Evolutionary conservation across 2,888 invertebrate genomes (phyloP).

Genomic region (Aphidius colemani): DNA sequence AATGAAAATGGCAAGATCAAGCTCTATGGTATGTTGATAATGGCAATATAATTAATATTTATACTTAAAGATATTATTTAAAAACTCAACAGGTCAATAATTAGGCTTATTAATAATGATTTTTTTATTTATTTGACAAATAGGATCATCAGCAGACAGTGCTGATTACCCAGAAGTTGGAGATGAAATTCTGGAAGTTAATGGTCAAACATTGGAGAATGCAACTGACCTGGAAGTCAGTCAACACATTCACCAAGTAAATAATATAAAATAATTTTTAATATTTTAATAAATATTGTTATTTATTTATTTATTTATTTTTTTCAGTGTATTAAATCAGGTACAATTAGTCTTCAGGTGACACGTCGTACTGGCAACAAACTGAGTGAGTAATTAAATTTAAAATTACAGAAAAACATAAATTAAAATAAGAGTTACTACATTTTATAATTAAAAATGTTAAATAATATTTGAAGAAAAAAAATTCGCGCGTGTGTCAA

Average conservation of each 20-base stretch:
- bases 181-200: slow-evolving; percentile 97
- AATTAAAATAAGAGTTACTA: neutral
- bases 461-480: too few species aligned
- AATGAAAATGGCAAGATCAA: slow-evolving; percentile 94
- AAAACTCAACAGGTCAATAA: neutral
- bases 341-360: slow-evolving; percentile 92
- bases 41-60: neutral
- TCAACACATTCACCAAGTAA: slow-evolving; percentile 92
- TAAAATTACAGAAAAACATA: neutral
- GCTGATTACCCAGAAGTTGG: slow-evolving; percentile 90
- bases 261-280: slow-evolving; percentile 2
- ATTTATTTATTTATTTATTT: slow-evolving; percentile 31
- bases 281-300: neutral
- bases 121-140: neutral
- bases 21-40: slow-evolving; percentile 74
- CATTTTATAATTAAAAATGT: neutral
- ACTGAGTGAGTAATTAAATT: slow-evolving; percentile 72
- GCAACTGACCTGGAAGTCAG: slow-evolving; percentile 91
- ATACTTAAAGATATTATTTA: neutral
- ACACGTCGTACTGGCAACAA: slow-evolving; percentile 86
- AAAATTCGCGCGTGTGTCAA: too few species aligned
- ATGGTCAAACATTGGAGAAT: slow-evolving; percentile 89
- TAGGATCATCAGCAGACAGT: slow-evolving; percentile 89
- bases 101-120: slow-evolving; percentile 8
- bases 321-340: slow-evolving; percentile 90